phyloP scores from a whole-genome alignment of 2,113 vertebrate species.

The Hippocampus guttulatus region DNA sequence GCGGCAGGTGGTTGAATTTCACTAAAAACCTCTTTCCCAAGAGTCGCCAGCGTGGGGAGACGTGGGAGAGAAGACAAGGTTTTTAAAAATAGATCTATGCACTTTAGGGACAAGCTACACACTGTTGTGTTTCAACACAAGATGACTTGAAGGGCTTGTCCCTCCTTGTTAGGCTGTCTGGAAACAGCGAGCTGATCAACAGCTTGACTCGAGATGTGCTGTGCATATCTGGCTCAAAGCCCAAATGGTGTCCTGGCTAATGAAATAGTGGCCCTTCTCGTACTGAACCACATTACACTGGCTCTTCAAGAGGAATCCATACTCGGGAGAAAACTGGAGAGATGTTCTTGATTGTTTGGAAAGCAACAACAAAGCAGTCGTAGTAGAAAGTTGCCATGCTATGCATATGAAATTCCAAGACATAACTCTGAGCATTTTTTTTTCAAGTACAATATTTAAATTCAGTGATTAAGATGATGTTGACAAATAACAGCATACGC shows the following conservation, averaged over 20 bases:
- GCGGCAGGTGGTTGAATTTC: constrained; percentile 72
- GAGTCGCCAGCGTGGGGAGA: constrained; percentile 49
- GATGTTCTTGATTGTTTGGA: not conserved
- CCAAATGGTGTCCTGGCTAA: constrained; percentile 22
- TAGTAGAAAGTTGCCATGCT: not conserved
- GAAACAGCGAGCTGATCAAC: constrained; percentile 33
- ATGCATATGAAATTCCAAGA: not conserved
- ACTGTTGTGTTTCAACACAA: constrained; percentile 47
- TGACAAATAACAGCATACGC: not conserved
- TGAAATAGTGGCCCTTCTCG: constrained; percentile 16
- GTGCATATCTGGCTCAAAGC: constrained; percentile 21
- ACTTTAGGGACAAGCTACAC: constrained; percentile 50
- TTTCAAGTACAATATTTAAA: not conserved
- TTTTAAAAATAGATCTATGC: constrained; percentile 63
- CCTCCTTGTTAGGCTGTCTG: constrained; percentile 37
- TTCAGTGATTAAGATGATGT: not conserved
- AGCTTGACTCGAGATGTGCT: constrained; percentile 24
- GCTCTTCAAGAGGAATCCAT: constrained; percentile 2
- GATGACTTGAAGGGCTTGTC: constrained; percentile 39
- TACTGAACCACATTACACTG: constrained; percentile 9
- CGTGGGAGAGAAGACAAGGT: constrained; percentile 39
- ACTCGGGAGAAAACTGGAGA: not conserved
- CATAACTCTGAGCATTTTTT: not conserved
- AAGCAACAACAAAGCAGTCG: not conserved
- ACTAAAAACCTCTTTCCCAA: constrained; percentile 65